phyloP scores from a whole-genome alignment of 1,140 invertebrate species.

The Bursaphelenchus mucronatus region DNA sequence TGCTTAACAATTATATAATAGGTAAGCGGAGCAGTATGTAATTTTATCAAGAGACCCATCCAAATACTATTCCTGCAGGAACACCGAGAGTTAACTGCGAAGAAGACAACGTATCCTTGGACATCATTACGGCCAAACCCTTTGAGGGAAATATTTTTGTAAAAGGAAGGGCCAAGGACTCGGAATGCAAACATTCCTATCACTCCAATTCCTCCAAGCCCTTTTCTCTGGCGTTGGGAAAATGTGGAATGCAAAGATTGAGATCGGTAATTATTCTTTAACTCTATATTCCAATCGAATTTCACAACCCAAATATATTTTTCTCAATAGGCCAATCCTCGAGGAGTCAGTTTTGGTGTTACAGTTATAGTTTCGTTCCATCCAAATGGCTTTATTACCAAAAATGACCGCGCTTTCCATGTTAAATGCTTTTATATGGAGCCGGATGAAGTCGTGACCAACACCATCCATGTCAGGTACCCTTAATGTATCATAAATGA shows the following conservation, averaged over 20 bases:
- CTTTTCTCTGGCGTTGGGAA: constrained; percentile 49
- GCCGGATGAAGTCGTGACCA: constrained; percentile 58
- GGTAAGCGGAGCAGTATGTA: too few species aligned
- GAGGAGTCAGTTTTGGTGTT: constrained; percentile 55
- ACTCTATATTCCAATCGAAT: background rate
- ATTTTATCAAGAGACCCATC: too few species aligned
- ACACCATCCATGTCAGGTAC: constrained; percentile 53
- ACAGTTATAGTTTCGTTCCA: constrained; percentile 58
- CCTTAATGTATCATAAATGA: background rate
- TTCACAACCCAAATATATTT: constrained; percentile 8
- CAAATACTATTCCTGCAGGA: constrained; percentile 34
- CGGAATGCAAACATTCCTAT: constrained; percentile 53
- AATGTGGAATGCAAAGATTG: constrained; percentile 58
- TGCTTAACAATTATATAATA: too few species aligned
- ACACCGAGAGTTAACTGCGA: constrained; percentile 56
- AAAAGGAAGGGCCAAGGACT: constrained; percentile 50
- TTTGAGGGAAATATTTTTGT: constrained; percentile 54
- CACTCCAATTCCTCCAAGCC: constrained; percentile 49
- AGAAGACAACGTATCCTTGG: constrained; percentile 53
- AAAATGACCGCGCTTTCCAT: constrained; percentile 57
- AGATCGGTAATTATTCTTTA: constrained; percentile 40
- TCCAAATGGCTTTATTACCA: constrained; percentile 57
- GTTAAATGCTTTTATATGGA: constrained; percentile 58
- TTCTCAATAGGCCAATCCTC: constrained; percentile 49
- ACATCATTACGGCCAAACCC: constrained; percentile 54